Conservation (phyloP, 2,888 invertebrate genomes). For the Ethmia dodecea region DNA sequence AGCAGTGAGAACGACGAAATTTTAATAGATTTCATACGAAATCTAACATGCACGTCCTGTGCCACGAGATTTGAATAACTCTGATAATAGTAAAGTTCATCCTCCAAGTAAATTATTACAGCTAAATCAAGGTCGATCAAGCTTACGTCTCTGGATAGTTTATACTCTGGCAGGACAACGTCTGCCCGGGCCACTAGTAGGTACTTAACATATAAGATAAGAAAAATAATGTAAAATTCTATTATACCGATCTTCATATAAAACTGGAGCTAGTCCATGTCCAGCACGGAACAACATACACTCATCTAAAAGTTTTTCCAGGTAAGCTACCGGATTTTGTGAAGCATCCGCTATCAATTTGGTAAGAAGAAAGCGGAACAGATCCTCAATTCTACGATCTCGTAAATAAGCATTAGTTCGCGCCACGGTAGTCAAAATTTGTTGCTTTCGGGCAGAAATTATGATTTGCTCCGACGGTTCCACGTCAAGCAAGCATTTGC, state of each 20-base stretch:
- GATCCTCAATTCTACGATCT: conserved; percentile 56
- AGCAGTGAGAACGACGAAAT: too few relatives aligned
- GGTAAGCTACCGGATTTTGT: conserved; percentile 35
- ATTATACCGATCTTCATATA: conserved; percentile 60
- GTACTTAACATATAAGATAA: too few relatives aligned
- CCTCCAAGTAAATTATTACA: too few relatives aligned
- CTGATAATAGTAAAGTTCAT: too few relatives aligned
- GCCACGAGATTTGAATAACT: too few relatives aligned
- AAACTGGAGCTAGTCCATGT: conserved; percentile 48
- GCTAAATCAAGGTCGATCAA: too few relatives aligned
- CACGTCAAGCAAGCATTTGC: conserved; percentile 39
- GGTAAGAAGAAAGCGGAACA: conserved; percentile 52
- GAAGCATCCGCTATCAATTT: conserved; percentile 46
- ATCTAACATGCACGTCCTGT: too few relatives aligned
- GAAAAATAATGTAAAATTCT: too few relatives aligned
- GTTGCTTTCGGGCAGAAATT: conserved; percentile 39
- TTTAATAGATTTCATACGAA: too few relatives aligned
- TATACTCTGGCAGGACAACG: too few relatives aligned
- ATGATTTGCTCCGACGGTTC: conserved; percentile 28
- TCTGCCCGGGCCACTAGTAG: too few relatives aligned
- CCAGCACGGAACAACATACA: conserved; percentile 63
- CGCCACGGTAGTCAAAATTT: conserved; percentile 36
- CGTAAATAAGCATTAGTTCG: conserved; percentile 55
- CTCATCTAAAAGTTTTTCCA: conserved; percentile 49
- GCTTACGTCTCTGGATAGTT: too few relatives aligned